Evolutionary conservation across 2,113 vertebrate species (phyloP).

Genomic region (Cyprinodon variegatus): DNA sequence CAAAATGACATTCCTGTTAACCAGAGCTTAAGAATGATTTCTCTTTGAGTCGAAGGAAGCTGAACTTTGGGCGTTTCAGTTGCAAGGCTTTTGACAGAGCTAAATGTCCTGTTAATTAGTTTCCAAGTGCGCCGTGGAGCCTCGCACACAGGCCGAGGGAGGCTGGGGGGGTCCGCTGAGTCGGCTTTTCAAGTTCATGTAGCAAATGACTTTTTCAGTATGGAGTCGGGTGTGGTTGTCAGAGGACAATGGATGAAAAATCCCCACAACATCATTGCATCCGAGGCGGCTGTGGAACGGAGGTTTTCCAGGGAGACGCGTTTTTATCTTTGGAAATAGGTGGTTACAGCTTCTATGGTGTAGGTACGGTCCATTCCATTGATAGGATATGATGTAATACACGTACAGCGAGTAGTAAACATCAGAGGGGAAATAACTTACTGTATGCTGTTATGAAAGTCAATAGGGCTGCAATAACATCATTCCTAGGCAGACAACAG

Average conservation of each 20-base stretch:
- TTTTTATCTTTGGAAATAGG: constrained; percentile 62
- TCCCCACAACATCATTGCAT: constrained; percentile 49
- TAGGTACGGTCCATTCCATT: constrained; percentile 54
- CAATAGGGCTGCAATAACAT: constrained; percentile 71
- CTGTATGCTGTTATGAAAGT: constrained; percentile 68
- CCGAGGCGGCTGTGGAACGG: constrained; percentile 12
- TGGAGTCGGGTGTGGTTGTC: constrained; percentile 54
- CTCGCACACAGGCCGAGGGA: constrained; percentile 36
- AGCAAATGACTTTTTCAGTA: constrained; percentile 30
- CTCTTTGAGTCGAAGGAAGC: constrained; percentile 53
- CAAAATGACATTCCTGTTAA: constrained; percentile 68
- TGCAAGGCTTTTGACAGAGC: constrained; percentile 51
- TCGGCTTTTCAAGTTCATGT: constrained; percentile 57
- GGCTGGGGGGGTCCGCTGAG: constrained; percentile 31
- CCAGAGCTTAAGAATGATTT: constrained; percentile 65
- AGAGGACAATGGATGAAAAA: constrained; percentile 65
- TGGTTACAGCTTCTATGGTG: constrained; percentile 41
- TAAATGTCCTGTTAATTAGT: constrained; percentile 76
- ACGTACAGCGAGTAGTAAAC: constrained; percentile 58
- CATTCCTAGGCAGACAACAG: constrained; percentile 75
- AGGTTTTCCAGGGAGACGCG: constrained; percentile 27
- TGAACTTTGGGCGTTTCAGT: constrained; percentile 59
- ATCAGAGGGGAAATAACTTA: constrained; percentile 61
- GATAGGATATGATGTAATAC: constrained; percentile 67
- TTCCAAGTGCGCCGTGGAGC: constrained; percentile 39